Conservation (phyloP, 2,797 vertebrate genomes). For the Mallotus villosus region DNA sequence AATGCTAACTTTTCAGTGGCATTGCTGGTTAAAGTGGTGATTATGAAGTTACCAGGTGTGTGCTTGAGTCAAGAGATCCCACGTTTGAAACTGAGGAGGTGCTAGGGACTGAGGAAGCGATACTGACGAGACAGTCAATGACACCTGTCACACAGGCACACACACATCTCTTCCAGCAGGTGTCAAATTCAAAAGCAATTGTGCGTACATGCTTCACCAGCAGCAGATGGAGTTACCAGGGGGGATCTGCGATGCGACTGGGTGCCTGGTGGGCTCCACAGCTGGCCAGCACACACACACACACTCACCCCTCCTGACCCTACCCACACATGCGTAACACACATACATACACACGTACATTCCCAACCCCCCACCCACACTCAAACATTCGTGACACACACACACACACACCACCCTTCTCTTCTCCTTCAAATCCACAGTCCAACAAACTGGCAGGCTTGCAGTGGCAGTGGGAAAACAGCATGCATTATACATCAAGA, state of each 20-base stretch:
- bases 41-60: too few species aligned
- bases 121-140: too few species aligned
- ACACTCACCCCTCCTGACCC: background rate
- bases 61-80: too few species aligned
- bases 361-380: background rate
- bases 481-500: conserved; percentile 61
- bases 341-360: background rate
- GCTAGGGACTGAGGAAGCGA: too few species aligned
- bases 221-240: conserved; percentile 2
- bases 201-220: background rate
- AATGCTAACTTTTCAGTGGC: too few species aligned
- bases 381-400: background rate
- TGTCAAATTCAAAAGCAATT: conserved; percentile 19
- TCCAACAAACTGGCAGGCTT: conserved; percentile 2
- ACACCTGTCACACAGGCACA: background rate
- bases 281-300: background rate
- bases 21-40: too few species aligned
- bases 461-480: conserved; percentile 37
- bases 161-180: background rate
- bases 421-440: background rate
- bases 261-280: background rate
- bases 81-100: too few species aligned
- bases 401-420: background rate
- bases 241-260: background rate
- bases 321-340: background rate